Evolutionary conservation across 2,113 vertebrate species (phyloP).

Genomic region (Astatotilapia flaviijosephi): DNA sequence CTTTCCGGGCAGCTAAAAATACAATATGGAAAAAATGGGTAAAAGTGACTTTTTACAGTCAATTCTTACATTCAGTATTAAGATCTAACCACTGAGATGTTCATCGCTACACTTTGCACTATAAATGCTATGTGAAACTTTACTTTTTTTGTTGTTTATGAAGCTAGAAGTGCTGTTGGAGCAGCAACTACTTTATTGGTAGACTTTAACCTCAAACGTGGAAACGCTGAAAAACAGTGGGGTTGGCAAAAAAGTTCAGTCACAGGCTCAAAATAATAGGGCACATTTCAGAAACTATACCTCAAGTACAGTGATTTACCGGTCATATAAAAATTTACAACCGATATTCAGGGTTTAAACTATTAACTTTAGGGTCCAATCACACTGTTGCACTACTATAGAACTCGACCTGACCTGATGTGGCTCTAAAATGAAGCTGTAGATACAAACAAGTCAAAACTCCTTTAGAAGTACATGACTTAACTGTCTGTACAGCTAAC

Average conservation of each 20-base stretch:
- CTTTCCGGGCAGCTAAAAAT: not conserved
- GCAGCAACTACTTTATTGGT: not conserved
- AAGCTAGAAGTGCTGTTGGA: not conserved
- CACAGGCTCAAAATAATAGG: not conserved
- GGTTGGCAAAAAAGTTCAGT: not conserved
- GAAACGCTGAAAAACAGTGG: not conserved
- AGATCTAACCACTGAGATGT: not conserved
- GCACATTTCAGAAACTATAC: rapidly evolving
- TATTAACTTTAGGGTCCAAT: not conserved
- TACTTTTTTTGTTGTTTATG: not conserved
- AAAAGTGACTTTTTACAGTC: not conserved
- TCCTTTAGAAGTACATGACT: not conserved
- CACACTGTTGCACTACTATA: not conserved
- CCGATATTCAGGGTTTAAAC: not conserved
- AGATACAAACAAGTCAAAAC: not conserved
- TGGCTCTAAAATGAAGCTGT: not conserved
- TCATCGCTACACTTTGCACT: not conserved
- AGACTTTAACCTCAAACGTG: not conserved
- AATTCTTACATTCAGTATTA: not conserved
- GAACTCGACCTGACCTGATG: rapidly evolving
- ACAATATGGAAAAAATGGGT: not conserved
- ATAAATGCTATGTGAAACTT: not conserved
- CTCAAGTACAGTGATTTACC: not conserved
- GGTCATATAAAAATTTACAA: not conserved
- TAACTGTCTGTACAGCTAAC: not conserved